A percentile compares a stretch with the other conserved stretches of the same genome.
Conservation (phyloP, 2,888 invertebrate species). For the Halictus ligatus region DNA sequence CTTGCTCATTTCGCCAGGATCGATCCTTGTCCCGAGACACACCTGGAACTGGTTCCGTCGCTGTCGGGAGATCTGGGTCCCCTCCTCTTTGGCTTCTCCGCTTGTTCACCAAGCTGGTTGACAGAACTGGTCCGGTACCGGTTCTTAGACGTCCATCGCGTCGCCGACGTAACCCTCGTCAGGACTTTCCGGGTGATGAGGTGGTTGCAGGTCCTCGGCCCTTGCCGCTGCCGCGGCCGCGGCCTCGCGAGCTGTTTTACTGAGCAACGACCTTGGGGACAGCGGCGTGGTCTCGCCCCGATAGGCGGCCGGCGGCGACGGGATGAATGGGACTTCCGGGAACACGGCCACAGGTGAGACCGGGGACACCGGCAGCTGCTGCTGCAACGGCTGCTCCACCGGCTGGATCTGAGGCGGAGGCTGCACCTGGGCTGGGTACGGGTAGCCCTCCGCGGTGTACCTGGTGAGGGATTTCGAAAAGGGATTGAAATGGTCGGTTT, state of each 20-base stretch:
- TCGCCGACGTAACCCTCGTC: slow-evolving; percentile 96
- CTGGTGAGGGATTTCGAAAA: neutral
- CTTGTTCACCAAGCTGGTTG: neutral
- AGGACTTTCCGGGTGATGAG: slow-evolving; percentile 89
- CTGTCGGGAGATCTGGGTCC: neutral
- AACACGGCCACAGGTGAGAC: slow-evolving; percentile 78
- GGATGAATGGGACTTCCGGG: slow-evolving; percentile 86
- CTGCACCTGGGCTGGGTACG: slow-evolving; percentile 84
- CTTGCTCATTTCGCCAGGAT: slow-evolving; percentile 9
- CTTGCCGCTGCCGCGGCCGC: slow-evolving; percentile 86
- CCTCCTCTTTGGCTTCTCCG: neutral
- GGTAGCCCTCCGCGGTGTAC: slow-evolving; percentile 93
- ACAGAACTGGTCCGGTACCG: neutral
- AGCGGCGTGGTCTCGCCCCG: slow-evolving; percentile 86
- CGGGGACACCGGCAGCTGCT: slow-evolving; percentile 72
- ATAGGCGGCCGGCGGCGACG: slow-evolving; percentile 90
- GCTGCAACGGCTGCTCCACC: slow-evolving; percentile 84
- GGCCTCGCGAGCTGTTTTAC: slow-evolving; percentile 82
- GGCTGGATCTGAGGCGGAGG: slow-evolving; percentile 78
- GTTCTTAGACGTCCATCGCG: slow-evolving; percentile 82
- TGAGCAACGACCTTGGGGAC: slow-evolving; percentile 85
- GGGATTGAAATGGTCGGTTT: neutral
- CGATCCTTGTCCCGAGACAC: slow-evolving; percentile 5
- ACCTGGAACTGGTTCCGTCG: neutral
- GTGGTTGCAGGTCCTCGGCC: slow-evolving; percentile 86